Evolutionary conservation across 2,113 vertebrate species (phyloP).

Genomic region (Patagioenas fasciata): DNA sequence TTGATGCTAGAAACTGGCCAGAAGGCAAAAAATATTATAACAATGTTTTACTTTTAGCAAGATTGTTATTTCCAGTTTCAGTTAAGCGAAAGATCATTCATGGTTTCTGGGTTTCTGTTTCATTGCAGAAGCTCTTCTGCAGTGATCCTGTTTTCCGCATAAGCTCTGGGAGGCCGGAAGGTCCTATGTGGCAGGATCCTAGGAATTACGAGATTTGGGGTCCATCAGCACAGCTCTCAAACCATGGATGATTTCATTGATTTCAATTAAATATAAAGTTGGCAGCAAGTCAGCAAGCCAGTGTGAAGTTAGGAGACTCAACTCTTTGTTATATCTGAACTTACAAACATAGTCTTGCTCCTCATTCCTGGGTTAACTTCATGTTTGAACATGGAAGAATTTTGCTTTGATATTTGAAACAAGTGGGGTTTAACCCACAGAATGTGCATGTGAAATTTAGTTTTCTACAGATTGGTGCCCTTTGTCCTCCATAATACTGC

Average conservation of each 20-base stretch:
- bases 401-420: background rate
- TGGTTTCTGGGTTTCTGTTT: background rate
- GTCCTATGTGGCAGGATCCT: background rate
- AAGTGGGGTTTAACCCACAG: background rate
- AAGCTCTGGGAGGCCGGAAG: background rate
- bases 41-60: background rate
- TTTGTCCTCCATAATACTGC: background rate
- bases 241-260: background rate
- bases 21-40: background rate
- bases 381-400: background rate
- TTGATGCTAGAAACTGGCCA: background rate
- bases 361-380: background rate
- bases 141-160: background rate
- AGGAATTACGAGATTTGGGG: background rate
- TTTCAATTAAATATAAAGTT: background rate
- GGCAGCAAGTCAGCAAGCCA: background rate
- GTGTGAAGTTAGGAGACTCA: background rate
- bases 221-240: background rate
- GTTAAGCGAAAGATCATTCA: background rate
- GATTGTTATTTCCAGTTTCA: background rate
- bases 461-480: background rate
- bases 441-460: background rate
- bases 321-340: background rate
- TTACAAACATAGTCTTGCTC: background rate
- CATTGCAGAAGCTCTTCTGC: background rate